These are phyloP conservation scores for Phalanger gymnotis DNA, from an alignment of 2,797 vertebrate genomes.

Conservation along the genomic window DNA sequence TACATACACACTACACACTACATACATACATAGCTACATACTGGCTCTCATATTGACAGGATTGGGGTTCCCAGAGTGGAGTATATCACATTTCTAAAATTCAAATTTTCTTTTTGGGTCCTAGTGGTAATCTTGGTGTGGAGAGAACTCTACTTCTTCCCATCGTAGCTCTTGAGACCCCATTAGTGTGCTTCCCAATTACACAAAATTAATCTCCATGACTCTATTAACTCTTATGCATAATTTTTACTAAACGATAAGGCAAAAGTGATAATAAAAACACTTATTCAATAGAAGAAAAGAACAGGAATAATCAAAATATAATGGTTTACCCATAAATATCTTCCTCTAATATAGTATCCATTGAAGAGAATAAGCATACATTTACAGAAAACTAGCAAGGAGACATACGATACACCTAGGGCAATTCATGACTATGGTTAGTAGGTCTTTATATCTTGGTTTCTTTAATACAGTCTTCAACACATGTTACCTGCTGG, in stretches of 20 bases:
- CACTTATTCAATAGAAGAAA: not conserved
- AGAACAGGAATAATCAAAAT: not conserved
- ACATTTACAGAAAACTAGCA: not conserved
- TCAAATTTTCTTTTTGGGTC: not conserved
- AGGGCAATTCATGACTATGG: not conserved
- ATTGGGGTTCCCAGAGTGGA: not conserved
- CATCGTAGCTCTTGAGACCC: not conserved
- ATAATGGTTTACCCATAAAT: not conserved
- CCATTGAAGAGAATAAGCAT: not conserved
- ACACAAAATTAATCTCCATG: not conserved
- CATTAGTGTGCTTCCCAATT: not conserved
- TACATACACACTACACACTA: too few species aligned
- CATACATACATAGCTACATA: too few species aligned
- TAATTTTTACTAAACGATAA: not conserved
- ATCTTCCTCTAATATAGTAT: not conserved
- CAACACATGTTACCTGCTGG: not conserved
- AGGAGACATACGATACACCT: not conserved
- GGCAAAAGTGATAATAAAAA: not conserved
- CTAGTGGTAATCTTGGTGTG: not conserved
- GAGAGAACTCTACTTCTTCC: not conserved
- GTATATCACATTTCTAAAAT: not conserved
- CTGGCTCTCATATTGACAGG: not conserved
- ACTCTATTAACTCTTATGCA: not conserved
- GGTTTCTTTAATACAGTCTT: not conserved
- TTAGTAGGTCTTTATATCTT: not conserved